Base-by-base conservation (phyloP, 1,140 invertebrate species). In the Drosophila melanogaster region DNA sequence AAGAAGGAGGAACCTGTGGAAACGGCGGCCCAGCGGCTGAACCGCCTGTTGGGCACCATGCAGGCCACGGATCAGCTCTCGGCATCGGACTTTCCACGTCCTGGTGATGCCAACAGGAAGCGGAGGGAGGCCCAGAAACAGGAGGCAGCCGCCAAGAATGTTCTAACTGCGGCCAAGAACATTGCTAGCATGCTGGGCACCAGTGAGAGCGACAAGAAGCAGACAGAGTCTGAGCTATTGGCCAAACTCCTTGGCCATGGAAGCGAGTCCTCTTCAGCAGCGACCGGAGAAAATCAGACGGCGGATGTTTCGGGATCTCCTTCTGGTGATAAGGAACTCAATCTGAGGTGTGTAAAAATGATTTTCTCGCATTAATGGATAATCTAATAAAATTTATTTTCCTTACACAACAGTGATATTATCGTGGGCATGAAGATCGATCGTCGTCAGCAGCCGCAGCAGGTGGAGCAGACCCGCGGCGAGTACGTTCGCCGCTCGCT, bases 351-450 rank as follows among this genome's bases (percentile, higher is more conserved):
- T 58, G 51, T 22, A 22, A 22, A 22, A 22, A 22, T 22, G 0
- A 22, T 22, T 22, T 22, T 2, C 19, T 22, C 3, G 19, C 2
- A 22, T 22, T 22, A 22, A 22, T 22, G 19, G 19, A 22, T 12
- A 19, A 19, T 44, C 17, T 1, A n/a, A 26, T 47, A 26, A 1
- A 43, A 17, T 17, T 30, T 17, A n/a, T 14, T 14, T 12, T 37
- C 8, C 11, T 35, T 33, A 30, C 8, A 8, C 93, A 93, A 69
- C 86, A 96, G 95, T 93, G 94, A 96, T 43, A 84, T 96, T 17
- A 93, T 96, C 77, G 93, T 94, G 47, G 95, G 94, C 22, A 96
- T 96, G 95, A 96, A 96, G 92, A 94, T 96, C 40, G 95, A 96
- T 90, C 93, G 94, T 26, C 59, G 79, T 6, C 81, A 77, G 22